Base-by-base conservation (phyloP, 2,113 vertebrate genomes). In the Megaceryle torquata region DNA sequence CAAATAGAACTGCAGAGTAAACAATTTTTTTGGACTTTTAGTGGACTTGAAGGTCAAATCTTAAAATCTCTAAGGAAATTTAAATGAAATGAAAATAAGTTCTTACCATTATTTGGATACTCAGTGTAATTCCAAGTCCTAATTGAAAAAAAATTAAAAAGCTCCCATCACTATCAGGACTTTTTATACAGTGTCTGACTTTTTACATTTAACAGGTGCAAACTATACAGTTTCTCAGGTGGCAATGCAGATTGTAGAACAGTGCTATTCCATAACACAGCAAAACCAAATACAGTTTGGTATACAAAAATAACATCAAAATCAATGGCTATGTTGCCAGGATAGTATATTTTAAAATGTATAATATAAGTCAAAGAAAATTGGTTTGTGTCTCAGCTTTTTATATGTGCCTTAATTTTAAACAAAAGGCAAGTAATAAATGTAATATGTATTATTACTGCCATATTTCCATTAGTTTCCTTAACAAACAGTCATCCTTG, bases 11-110 rank as follows among this genome's bases (percentile, higher is more conserved):
- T 76, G 28, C 44, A 69, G 60, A 59, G 33, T 71, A 92, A 91
- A 92, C 85, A 0, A 70, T 78, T 95, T 86, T 86, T 6, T 46
- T 78, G 11, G 12, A 19, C 22, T 90, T 94, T 74, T 63, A 61
- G 29, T 68, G 43, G 35, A 68, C 1, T 15, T 81, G 57, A 95
- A 93, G 65, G 76, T 80, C 56, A 91, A 92, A 93, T 84, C 31
- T 88, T 53, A 77, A 90, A 91, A 82, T 91, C 64, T 90, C 72
- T n/a, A 43, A 84, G 94, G 75, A 88, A 93, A 91, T 78, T 56
- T 67, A 79, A 86, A 80, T 76, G 11, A 83, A 94, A 84, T 77
- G 7, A 41, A 89, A 86, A 4, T 13, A 69, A 78, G 8, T 80
- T 90, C 56, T 86, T 84, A 29, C 61, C 14, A 43, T 79, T 76